A percentile compares a stretch with the other conserved stretches of the same genome.
These are phyloP conservation scores for Eurois occulta DNA, from an alignment of 2,888 invertebrate species.

Conservation along the genomic window DNA sequence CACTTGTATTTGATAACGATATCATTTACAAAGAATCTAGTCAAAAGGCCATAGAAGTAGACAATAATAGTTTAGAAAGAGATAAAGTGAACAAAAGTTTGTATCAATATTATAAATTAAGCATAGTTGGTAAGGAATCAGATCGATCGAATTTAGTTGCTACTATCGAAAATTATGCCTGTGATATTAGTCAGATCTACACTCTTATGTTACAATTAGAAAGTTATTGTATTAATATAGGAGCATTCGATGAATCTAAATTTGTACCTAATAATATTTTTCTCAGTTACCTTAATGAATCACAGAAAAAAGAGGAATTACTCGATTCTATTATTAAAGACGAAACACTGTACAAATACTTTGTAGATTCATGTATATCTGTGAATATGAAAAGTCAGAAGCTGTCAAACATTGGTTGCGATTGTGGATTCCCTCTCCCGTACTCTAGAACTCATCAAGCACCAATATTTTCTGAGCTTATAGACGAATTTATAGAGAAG, in stretches of 20 bases:
- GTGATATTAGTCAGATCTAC: conserved; percentile 87
- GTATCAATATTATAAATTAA: conserved; percentile 87
- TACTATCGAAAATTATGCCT: conserved; percentile 83
- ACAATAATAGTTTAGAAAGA: conserved; percentile 78
- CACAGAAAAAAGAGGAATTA: conserved; percentile 74
- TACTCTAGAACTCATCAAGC: conserved; percentile 82
- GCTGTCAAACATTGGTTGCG: conserved; percentile 86
- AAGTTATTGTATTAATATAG: conserved; percentile 84
- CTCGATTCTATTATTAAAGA: conserved; percentile 82
- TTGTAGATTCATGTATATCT: conserved; percentile 90
- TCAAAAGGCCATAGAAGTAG: conserved; percentile 84
- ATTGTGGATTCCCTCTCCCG: conserved; percentile 91
- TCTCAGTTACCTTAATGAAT: conserved; percentile 82
- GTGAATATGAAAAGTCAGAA: conserved; percentile 87
- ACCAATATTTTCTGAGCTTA: conserved; percentile 89
- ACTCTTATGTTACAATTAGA: conserved; percentile 83
- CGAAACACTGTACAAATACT: conserved; percentile 87
- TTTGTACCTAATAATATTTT: conserved; percentile 85
- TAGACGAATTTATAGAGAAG: conserved; percentile 89
- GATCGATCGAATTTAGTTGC: conserved; percentile 85
- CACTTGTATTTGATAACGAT: conserved; percentile 75
- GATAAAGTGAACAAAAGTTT: conserved; percentile 82
- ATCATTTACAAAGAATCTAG: conserved; percentile 88
- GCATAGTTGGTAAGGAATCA: conserved; percentile 82
- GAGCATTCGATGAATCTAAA: conserved; percentile 82